A percentile compares a stretch with the other conserved stretches of the same genome.
Conservation (phyloP, 2,113 vertebrate species). For the Oreochromis tanganicae region DNA sequence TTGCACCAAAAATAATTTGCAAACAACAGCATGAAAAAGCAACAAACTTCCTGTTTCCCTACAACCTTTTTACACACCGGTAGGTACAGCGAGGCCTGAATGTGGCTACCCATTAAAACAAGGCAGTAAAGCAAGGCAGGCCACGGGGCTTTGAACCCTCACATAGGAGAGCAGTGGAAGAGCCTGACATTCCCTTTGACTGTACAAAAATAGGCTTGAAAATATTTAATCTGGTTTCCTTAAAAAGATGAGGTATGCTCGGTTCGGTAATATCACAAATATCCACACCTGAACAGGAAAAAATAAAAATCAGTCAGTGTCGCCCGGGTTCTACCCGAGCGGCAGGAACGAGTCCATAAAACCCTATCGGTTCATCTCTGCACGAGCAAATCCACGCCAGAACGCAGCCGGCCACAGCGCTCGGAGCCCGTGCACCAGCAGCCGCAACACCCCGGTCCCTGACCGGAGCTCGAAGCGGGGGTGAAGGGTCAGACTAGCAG, state of each 20-base stretch:
- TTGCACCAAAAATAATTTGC: conserved; percentile 90
- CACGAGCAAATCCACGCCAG: not conserved
- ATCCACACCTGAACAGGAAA: conserved; percentile 73
- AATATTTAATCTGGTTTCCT: conserved; percentile 86
- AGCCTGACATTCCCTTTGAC: conserved; percentile 91
- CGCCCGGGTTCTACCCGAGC: conserved; percentile 59
- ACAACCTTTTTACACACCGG: conserved; percentile 88
- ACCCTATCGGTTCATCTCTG: conserved; percentile 60
- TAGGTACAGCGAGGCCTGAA: conserved; percentile 78
- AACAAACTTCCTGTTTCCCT: conserved; percentile 86
- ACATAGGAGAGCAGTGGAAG: conserved; percentile 63
- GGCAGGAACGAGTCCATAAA: conserved; percentile 67
- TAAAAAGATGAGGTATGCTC: conserved; percentile 95
- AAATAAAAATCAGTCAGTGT: not conserved
- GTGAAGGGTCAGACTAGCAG: conserved; percentile 68
- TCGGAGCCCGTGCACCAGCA: not conserved
- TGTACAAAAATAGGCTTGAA: conserved; percentile 99
- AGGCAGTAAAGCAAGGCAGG: conserved; percentile 74
- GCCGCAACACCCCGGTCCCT: not conserved
- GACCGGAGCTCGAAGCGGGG: not conserved
- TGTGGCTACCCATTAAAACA: conserved; percentile 73
- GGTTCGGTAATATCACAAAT: conserved; percentile 85
- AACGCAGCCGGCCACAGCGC: not conserved
- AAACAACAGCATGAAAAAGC: conserved; percentile 70
- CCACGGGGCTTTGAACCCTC: conserved; percentile 68